Evolutionary conservation across 2,888 invertebrate genomes (phyloP).

Genomic region (Platycnemis pennipes): DNA sequence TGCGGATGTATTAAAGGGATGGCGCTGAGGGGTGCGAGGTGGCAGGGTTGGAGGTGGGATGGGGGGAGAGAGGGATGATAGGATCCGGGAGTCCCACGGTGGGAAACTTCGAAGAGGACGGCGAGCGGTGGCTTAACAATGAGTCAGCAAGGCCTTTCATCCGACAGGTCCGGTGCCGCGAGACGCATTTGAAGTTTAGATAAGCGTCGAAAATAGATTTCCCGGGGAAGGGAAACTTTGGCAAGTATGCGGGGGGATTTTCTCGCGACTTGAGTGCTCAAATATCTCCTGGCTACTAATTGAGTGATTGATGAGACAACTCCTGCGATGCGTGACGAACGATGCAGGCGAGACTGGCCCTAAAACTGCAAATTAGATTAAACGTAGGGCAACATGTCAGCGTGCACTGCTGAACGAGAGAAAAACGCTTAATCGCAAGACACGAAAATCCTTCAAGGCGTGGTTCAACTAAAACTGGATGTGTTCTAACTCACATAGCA

Average conservation of each 20-base stretch:
- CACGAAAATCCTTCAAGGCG: neutral
- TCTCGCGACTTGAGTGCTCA: neutral
- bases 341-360: neutral
- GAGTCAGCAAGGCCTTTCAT: conserved; percentile 33
- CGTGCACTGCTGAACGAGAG: neutral
- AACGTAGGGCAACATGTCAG: conserved; percentile 4
- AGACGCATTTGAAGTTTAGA: conserved; percentile 44
- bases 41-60: neutral
- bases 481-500: neutral
- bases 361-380: conserved; percentile 39
- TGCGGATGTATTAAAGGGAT: neutral
- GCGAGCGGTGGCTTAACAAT: conserved; percentile 39
- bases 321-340: neutral
- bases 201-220: conserved; percentile 46
- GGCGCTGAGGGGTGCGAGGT: too few species aligned
- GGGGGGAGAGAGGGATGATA: neutral
- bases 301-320: conserved; percentile 41
- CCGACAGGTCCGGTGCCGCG: neutral
- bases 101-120: neutral
- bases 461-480: neutral
- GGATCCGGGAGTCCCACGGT: neutral
- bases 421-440: neutral
- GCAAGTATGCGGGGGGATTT: conserved; percentile 3
- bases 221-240: neutral
- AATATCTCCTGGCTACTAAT: neutral